A percentile compares a stretch with the other conserved stretches of the same genome.
These are phyloP conservation scores for Solenopsis fugax DNA, from an alignment of 1,140 invertebrate species.

Conservation along the genomic window DNA sequence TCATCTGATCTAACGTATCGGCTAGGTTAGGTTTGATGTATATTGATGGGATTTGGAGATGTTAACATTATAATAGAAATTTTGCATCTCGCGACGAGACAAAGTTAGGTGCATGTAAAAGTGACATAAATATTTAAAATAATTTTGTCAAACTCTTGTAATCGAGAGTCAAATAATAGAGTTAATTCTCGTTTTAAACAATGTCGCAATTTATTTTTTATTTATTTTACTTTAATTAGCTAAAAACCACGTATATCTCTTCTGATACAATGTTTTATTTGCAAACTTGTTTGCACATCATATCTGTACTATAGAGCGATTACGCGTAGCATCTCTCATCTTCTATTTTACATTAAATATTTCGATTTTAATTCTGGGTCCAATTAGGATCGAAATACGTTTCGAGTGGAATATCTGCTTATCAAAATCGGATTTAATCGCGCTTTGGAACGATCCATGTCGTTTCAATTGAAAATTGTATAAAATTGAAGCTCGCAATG, in stretches of 20 bases:
- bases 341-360: conserved; percentile 26
- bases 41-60: not conserved
- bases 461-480: conserved; percentile 23
- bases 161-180: too few species aligned
- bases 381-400: conserved; percentile 22
- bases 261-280: not conserved
- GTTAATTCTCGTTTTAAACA: not conserved
- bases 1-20: not conserved
- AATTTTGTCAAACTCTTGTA: not conserved
- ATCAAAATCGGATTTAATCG: conserved; percentile 55
- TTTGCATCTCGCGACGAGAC: not conserved
- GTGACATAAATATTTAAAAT: not conserved
- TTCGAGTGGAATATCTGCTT: conserved; percentile 42
- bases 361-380: conserved; percentile 33
- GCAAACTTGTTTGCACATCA: not conserved
- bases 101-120: not conserved
- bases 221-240: not conserved
- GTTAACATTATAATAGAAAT: not conserved
- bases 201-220: not conserved
- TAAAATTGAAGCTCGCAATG: conserved; percentile 35
- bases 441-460: conserved; percentile 9
- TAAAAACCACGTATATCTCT: not conserved
- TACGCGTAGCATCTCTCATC: not conserved
- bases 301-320: not conserved
- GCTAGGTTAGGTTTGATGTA: not conserved